Evolutionary conservation across 2,888 invertebrate genomes (phyloP).

Genomic region (Drosophila suboccidentalis): DNA sequence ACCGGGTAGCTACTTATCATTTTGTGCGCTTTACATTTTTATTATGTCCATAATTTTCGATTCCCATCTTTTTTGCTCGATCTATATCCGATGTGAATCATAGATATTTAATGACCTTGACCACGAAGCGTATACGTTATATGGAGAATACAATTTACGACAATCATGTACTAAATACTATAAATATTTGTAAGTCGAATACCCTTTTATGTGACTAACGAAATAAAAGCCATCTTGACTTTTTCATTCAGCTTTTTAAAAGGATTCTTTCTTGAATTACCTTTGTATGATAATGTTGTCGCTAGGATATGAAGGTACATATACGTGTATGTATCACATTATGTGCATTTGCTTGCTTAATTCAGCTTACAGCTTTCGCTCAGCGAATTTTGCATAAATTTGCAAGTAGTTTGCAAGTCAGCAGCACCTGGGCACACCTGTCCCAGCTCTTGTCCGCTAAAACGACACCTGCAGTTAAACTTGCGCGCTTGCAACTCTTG

Average conservation of each 20-base stretch:
- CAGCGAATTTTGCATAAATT: conserved; percentile 73
- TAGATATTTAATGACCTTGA: conserved; percentile 3
- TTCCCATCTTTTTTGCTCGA: too few relatives aligned
- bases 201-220: conserved; percentile 1
- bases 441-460: conserved; percentile 6
- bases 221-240: conserved; percentile 4
- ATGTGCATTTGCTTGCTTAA: conserved; percentile 44
- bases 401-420: conserved; percentile 75
- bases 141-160: conserved; percentile 43
- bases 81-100: too few relatives aligned
- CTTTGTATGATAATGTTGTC: conserved; percentile 39
- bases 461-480: conserved; percentile 30
- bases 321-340: conserved; percentile 10
- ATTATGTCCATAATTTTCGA: too few relatives aligned
- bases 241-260: conserved; percentile 25
- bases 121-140: conserved; percentile 35
- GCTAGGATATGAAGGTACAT: conserved; percentile 7
- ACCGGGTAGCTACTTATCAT: too few relatives aligned
- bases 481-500: conserved; percentile 23
- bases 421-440: conserved; percentile 24
- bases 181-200: conserved; percentile 9
- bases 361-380: conserved; percentile 57
- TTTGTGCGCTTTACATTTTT: too few relatives aligned
- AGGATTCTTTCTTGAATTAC: conserved; percentile 54
- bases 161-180: neutral